Base-by-base conservation (phyloP, 2,797 vertebrate genomes). In the Gymnocypris eckloni region DNA sequence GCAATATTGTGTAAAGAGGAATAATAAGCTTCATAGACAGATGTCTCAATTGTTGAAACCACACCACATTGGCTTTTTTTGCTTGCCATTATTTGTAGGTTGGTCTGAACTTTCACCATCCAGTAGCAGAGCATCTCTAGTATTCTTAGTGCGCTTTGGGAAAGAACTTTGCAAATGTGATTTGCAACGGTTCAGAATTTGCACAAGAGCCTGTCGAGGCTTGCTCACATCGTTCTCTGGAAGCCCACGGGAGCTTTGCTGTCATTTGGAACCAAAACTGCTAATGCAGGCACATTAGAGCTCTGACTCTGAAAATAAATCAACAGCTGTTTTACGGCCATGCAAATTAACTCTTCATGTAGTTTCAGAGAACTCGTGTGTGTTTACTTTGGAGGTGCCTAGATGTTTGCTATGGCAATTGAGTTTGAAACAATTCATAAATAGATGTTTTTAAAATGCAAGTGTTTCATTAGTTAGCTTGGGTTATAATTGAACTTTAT, bases 221-320 rank as follows among this genome's bases (percentile, higher is more conserved):
- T 81, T 86, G 84, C 67, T 64, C 1, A 2, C 52, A 64, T 77
- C 0, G 6, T 85, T 79, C 11, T 11, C 84, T 75, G 20, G 78
- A 86, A 81, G 61, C 84, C 59, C 37, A 22, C 45, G 4, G 16
- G 76, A 67, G 22, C 43, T 37, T 59, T 75, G 11, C 48, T 77
- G 61, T 82, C 80, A 52, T 66, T 59, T 59, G 67, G 37, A 79
- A 85, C 50, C 39, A 81, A 86, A 86, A 72, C 43, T 73, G 77
- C 56, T 72, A 73, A 85, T 72, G 54, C 77, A 48, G 67, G 13
- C 67, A 73, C 54, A 64, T 79, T 71, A 66, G 41, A 64, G 77
- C 52, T 66, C 78, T 37, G 54, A 66, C 64, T 28, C 52, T 70
- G 52, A 43, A 71, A 79, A 50, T 86, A 73, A 56, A 80, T 73